Base-by-base conservation (phyloP, 2,113 vertebrate genomes). In the Elachura formosa region DNA sequence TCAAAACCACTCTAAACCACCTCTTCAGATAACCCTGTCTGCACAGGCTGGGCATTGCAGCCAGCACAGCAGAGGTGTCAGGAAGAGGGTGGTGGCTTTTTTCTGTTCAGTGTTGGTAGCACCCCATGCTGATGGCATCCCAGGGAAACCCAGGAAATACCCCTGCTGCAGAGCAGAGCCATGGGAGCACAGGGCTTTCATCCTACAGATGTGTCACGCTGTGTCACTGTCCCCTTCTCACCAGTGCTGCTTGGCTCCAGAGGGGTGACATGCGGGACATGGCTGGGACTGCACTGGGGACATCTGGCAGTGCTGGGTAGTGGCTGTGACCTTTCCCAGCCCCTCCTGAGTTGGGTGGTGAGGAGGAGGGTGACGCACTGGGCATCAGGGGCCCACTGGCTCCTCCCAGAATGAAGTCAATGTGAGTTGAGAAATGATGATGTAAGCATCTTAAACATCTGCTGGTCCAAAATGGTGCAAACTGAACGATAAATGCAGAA, bases 401-500 rank as follows among this genome's bases (percentile, higher is more conserved):
- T 84, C 36, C 54, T 80, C 25, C 19, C 10, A n/a, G 68, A 41
- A 80, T 3, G 15, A 93, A 61, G 59, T 36, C 54, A 81, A 19
- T 0, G 2, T 1, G 3, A 76, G 26, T 13, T 73, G 49, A 23
- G 61, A 52, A 16, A 24, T 33, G 9, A 62, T 0, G 0, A 67
- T 29, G 34, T 12, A 1, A 5, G 55, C 3, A n/a, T 66, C 40
- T 75, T 41, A 51, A 36, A 12, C 7, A 38, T 51, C 43, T 78
- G 34, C 36, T 54, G 31, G 33, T 89, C 18, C 72, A 72, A 82
- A 78, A 18, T 24, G 36, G 31, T 56, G 36, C 31, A 72, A 64
- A 73, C 20, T 31, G 54, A 48, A 40, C 8, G 20, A 63, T 43
- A 63, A 72, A 59, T 5, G 43, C 55, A 71, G 61, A 86, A 29